Percentiles rank a stretch among this genome's conserved stretches.
These are phyloP conservation scores for Alouatta palliata DNA, from an alignment of 2,113 vertebrate species.

Conservation along the genomic window DNA sequence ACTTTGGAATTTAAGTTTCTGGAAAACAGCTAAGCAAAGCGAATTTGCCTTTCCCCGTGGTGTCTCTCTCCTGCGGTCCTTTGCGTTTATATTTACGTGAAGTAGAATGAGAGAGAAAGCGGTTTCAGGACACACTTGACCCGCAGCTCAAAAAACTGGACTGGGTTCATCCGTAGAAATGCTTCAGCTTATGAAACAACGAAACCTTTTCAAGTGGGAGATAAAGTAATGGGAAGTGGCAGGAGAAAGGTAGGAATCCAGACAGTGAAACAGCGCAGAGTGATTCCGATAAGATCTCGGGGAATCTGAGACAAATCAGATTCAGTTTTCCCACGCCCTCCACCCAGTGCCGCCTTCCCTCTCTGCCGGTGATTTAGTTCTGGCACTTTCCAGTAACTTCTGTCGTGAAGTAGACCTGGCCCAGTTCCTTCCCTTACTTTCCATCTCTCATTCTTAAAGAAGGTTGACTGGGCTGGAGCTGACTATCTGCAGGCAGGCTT, in stretches of 20 bases:
- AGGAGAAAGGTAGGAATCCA: constrained; percentile 53
- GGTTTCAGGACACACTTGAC: neutral
- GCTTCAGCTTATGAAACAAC: constrained; percentile 64
- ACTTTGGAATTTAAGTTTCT: neutral
- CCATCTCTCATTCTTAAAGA: neutral
- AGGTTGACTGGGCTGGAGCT: neutral
- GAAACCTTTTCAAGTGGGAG: constrained; percentile 62
- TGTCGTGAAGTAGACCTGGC: neutral
- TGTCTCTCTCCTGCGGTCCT: neutral
- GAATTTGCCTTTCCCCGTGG: neutral
- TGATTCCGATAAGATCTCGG: constrained; percentile 42
- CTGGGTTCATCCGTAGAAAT: constrained; percentile 51
- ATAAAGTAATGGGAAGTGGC: constrained; percentile 64
- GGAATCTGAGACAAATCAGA: constrained; percentile 61
- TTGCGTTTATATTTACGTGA: neutral
- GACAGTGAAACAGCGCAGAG: constrained; percentile 31
- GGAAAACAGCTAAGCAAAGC: neutral
- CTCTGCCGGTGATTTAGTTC: neutral
- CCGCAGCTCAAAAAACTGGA: constrained; percentile 22
- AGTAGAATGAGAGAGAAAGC: neutral
- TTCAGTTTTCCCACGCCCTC: neutral
- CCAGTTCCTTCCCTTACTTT: neutral
- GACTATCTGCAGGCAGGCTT: neutral
- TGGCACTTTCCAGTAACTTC: constrained; percentile 48
- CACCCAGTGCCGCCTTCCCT: neutral